These are phyloP conservation scores for Sebastes vulpes DNA, from an alignment of 2,797 vertebrate species.

Conservation along the genomic window DNA sequence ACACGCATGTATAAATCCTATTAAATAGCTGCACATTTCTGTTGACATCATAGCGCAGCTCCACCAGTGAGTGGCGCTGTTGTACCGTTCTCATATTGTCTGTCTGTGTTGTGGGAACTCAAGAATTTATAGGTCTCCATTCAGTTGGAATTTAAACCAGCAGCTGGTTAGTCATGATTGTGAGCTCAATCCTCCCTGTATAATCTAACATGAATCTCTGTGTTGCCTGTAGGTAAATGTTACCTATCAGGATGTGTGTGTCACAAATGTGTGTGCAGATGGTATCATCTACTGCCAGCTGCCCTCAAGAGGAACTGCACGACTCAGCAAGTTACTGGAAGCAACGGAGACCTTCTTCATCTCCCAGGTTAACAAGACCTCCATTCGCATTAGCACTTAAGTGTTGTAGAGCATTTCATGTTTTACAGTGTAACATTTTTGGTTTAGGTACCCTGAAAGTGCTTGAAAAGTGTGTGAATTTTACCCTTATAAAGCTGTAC, in stretches of 20 bases:
- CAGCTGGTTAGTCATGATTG: background rate
- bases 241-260: slow-evolving; percentile 86
- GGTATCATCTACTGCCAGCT: slow-evolving; percentile 93
- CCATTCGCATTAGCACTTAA: background rate
- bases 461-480: too few species aligned
- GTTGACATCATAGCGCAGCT: background rate
- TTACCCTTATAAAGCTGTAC: background rate
- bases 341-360: slow-evolving; percentile 88
- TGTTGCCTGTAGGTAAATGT: slow-evolving; percentile 83
- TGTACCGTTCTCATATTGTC: background rate
- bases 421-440: too few species aligned
- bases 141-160: slow-evolving; percentile 4
- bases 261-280: slow-evolving; percentile 91
- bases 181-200: background rate
- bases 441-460: too few species aligned
- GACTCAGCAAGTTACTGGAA: slow-evolving; percentile 87
- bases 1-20: background rate
- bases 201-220: background rate
- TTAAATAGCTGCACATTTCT: background rate
- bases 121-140: background rate
- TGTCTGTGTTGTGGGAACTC: background rate
- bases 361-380: slow-evolving; percentile 84
- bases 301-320: slow-evolving; percentile 89
- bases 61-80: slow-evolving; percentile 8
- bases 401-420: background rate